These are phyloP conservation scores for Natator depressus DNA, from an alignment of 2,113 vertebrate genomes.

Conservation along the genomic window DNA sequence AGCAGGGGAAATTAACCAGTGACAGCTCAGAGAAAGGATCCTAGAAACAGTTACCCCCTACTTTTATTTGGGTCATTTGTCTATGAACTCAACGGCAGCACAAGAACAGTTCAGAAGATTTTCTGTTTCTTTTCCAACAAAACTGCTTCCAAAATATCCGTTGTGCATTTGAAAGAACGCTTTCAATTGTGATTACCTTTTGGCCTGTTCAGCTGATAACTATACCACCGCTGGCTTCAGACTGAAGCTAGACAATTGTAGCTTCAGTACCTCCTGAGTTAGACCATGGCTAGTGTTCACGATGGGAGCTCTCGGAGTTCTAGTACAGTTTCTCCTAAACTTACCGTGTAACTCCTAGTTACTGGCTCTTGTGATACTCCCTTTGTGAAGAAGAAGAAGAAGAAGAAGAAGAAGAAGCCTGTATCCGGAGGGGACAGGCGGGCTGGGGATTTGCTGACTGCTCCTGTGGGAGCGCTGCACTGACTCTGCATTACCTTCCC, in stretches of 20 bases:
- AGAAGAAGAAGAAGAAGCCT: neutral
- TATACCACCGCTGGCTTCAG: neutral
- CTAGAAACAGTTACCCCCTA: neutral
- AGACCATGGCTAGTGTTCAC: neutral
- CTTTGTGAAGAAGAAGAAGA: too few species aligned
- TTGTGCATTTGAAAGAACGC: neutral
- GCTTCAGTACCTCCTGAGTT: neutral
- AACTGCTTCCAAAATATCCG: neutral
- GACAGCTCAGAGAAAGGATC: neutral
- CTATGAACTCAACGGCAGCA: neutral
- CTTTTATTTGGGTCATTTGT: neutral
- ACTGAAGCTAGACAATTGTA: neutral
- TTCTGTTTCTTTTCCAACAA: neutral
- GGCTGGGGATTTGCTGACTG: neutral
- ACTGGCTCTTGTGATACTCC: neutral
- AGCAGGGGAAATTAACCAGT: neutral
- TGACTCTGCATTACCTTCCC: neutral
- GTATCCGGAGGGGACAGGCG: neutral
- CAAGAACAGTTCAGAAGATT: neutral
- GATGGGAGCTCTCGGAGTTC: neutral
- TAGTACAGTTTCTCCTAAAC: neutral
- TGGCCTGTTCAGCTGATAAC: neutral
- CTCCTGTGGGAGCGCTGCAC: neutral
- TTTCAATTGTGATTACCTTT: neutral
- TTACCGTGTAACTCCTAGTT: neutral